These are phyloP conservation scores for Marcusenius ussheri DNA, from an alignment of 2,113 vertebrate species.

Conservation along the genomic window DNA sequence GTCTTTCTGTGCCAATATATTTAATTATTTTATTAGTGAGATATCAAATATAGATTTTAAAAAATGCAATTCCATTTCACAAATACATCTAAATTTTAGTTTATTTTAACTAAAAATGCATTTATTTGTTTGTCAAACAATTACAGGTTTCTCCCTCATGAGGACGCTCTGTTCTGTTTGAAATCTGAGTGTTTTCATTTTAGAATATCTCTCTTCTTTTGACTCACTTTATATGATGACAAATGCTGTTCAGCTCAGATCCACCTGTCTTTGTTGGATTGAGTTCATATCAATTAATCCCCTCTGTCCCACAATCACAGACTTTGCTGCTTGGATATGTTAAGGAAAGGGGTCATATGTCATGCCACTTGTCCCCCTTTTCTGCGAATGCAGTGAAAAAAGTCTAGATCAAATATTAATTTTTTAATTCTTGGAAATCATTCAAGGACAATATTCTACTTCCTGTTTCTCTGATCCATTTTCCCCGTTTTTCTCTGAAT, in stretches of 20 bases:
- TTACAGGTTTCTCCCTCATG: conserved; percentile 24
- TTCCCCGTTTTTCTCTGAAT: neutral
- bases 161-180: conserved; percentile 11
- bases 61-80: conserved; percentile 54
- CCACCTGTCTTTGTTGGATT: neutral
- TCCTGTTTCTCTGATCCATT: neutral
- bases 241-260: neutral
- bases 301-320: neutral
- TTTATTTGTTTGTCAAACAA: conserved; percentile 48
- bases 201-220: conserved; percentile 5
- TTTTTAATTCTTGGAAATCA: neutral
- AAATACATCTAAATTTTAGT: conserved; percentile 62
- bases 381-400: neutral
- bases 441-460: neutral
- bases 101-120: conserved; percentile 67
- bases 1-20: conserved; percentile 43
- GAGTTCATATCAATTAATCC: neutral
- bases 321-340: neutral
- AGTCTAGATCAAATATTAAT: neutral
- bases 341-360: neutral
- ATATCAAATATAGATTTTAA: conserved; percentile 72
- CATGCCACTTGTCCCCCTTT: neutral
- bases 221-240: neutral
- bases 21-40: conserved; percentile 62
- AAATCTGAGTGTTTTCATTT: conserved; percentile 17